Conservation (phyloP, 1,140 invertebrate genomes). For the Idris sp. region DNA sequence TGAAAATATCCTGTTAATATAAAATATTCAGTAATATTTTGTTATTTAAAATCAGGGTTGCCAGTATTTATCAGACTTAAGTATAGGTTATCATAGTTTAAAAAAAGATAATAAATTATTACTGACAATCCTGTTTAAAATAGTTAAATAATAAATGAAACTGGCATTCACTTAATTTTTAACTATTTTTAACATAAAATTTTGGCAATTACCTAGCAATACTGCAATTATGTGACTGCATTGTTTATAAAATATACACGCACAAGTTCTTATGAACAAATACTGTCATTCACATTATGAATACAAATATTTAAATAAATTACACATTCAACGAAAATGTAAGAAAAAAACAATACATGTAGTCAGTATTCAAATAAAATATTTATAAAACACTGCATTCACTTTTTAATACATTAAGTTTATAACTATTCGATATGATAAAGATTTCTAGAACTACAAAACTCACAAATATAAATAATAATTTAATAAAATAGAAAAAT, state of each 20-base stretch:
- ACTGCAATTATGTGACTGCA: conserved; percentile 25
- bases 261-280: conserved; percentile 11
- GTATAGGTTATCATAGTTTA: no score
- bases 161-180: no score
- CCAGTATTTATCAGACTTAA: no score
- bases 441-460: conserved; percentile 25
- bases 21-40: no score
- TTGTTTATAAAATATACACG: conserved; percentile 25
- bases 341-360: conserved; percentile 1
- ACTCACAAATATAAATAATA: no score
- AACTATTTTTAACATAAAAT: conserved; percentile 1
- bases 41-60: no score
- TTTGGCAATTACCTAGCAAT: conserved; percentile 20
- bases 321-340: neutral
- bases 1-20: no score
- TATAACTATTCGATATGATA: conserved; percentile 31
- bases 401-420: conserved; percentile 12
- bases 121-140: no score
- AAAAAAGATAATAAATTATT: no score
- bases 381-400: conserved; percentile 6
- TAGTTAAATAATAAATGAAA: no score
- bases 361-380: conserved; percentile 14
- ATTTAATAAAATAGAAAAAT: no score
- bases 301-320: conserved; percentile 6
- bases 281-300: conserved; percentile 3